Evolutionary conservation across 2,113 vertebrate species (phyloP).

Genomic region (Leptobrachium leishanense): DNA sequence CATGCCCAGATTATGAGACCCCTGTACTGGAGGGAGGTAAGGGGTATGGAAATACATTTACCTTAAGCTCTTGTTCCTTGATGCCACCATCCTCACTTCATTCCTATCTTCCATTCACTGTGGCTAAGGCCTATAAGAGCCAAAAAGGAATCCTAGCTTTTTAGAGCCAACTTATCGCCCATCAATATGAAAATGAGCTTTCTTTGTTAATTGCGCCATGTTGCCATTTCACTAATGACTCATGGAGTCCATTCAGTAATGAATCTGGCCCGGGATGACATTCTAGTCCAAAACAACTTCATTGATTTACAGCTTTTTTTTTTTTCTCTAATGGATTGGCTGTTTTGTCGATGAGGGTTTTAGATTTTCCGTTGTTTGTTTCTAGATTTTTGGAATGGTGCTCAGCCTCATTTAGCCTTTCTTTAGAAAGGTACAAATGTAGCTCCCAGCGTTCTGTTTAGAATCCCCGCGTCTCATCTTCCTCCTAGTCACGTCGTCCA

Average conservation of each 20-base stretch:
- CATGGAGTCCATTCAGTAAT: slow-evolving; percentile 16
- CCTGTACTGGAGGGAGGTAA: no score
- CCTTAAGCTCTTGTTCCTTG: no score
- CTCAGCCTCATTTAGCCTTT: not conserved
- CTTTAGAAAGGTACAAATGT: not conserved
- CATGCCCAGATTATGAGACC: no score
- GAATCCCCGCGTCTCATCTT: not conserved
- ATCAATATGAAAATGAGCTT: not conserved
- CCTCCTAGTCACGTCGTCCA: slow-evolving; percentile 2
- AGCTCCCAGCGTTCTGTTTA: not conserved
- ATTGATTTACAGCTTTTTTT: not conserved
- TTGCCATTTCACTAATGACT: slow-evolving; percentile 7
- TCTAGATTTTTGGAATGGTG: not conserved
- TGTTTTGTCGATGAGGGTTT: no score
- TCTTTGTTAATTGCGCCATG: slow-evolving; percentile 30
- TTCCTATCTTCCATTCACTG: no score
- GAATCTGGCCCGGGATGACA: not conserved
- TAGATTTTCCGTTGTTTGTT: not conserved
- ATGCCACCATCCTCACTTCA: no score
- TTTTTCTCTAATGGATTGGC: not conserved
- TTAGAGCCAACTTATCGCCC: no score
- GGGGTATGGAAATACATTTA: no score
- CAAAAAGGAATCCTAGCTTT: no score
- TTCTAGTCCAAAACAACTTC: slow-evolving; percentile 10
- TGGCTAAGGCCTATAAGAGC: no score